phyloP scores from a whole-genome alignment of 2,888 invertebrate genomes.

The Beris chalybata region DNA sequence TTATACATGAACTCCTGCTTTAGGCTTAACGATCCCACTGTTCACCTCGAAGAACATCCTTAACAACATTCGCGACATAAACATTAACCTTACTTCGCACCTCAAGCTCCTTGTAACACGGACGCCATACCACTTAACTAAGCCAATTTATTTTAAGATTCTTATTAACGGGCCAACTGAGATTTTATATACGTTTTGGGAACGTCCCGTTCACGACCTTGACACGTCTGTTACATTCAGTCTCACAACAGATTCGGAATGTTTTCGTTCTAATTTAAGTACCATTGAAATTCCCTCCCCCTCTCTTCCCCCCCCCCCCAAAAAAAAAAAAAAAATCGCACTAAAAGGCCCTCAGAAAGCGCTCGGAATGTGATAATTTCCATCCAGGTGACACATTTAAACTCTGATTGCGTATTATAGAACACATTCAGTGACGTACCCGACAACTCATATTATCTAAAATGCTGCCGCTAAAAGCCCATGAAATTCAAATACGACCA shows the following conservation, averaged over 20 bases:
- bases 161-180: conserved; percentile 22
- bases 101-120: not conserved
- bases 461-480: conserved; percentile 36
- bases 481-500: conserved; percentile 40
- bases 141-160: conserved; percentile 17
- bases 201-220: conserved; percentile 1
- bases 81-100: not conserved
- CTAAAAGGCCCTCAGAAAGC: not conserved
- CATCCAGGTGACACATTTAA: not conserved
- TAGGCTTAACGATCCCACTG: too few relatives aligned
- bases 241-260: too few relatives aligned
- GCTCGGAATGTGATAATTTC: conserved; percentile 15
- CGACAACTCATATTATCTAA: conserved; percentile 10
- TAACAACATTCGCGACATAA: not conserved
- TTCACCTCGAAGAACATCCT: too few relatives aligned
- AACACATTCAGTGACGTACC: too few relatives aligned
- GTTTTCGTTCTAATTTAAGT: too few relatives aligned
- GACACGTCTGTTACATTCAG: too few relatives aligned
- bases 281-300: too few relatives aligned
- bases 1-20: too few relatives aligned
- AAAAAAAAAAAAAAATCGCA: too few relatives aligned
- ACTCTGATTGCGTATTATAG: conserved; percentile 11
- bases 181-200: conserved; percentile 21
- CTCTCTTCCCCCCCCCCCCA: too few relatives aligned
- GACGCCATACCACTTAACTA: conserved; percentile 6